A percentile compares a stretch with the other conserved stretches of the same genome.
These are phyloP conservation scores for Manis pentadactyla DNA, from an alignment of 2,797 vertebrate genomes.

Conservation along the genomic window DNA sequence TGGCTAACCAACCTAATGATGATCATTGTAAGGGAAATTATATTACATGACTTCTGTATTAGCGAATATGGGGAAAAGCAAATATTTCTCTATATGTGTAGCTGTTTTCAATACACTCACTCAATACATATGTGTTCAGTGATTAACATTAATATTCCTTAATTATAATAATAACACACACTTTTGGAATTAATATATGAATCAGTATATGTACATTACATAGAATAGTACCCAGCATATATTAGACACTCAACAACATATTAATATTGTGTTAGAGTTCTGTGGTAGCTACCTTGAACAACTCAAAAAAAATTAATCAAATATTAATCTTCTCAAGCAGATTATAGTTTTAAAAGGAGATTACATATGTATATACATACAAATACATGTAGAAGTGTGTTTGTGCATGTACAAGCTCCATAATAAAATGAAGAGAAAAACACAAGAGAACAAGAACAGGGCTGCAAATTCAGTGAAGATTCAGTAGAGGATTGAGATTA, in stretches of 20 bases:
- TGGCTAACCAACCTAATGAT: neutral
- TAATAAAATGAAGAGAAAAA: neutral
- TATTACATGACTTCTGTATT: neutral
- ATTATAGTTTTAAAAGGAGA: neutral
- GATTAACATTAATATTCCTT: neutral
- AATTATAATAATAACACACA: neutral
- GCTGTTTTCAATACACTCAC: neutral
- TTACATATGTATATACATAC: neutral
- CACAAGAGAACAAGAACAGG: neutral
- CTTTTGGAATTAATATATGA: neutral
- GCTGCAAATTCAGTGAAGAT: neutral
- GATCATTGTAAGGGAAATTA: neutral
- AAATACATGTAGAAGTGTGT: accelerated
- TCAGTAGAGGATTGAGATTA: neutral
- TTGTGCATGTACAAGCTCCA: neutral
- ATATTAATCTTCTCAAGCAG: neutral
- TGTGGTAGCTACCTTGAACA: neutral
- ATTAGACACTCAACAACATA: neutral
- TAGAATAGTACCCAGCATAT: neutral
- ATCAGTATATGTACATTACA: neutral
- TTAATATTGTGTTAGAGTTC: neutral
- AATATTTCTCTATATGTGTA: neutral
- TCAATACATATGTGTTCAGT: neutral
- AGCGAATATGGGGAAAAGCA: neutral
- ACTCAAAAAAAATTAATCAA: neutral